Base-by-base conservation (phyloP, 2,113 vertebrate species). In the Pygoscelis adeliae region DNA sequence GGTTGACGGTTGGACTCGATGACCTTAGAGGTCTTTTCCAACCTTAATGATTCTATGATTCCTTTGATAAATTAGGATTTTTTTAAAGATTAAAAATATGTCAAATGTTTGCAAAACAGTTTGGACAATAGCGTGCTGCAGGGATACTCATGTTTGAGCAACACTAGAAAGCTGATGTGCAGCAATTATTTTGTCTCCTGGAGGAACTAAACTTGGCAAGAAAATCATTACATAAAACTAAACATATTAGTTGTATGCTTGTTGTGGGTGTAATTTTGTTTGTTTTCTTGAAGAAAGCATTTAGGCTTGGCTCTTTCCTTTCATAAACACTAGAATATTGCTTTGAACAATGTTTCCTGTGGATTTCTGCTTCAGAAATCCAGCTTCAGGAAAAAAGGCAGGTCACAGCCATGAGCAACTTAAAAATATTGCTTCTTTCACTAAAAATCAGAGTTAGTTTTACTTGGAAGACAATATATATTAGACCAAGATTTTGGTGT, bases 121-220 rank as follows among this genome's bases (percentile, higher is more conserved):
- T 85, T 90, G 79, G 56, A 88, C 21, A 79, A 40, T 55, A 88
- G 8, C 53, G 26, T 79, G 72, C 36, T 96, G 76, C 52, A 91
- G 90, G 58, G 85, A 59, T 96, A 83, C 66, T 94, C 15, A 4
- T 70, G 34, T 95, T 95, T 94, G 63, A 95, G 89, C 61, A 91
- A 61, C 58, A 82, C 49, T 70, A 86, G 61, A 94, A 91, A 78
- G 61, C 63, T 94, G n/a, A 94, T 86, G 76, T 93, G 21, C 36
- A 95, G 69, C 72, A 77, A 95, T 92, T 92, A 84, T 95, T 92
- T 90, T 92, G n/a, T 95, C 72, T 97, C 84, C 83, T 71, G 86
- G 15, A 87, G 55, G 53, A 96, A 73, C 5, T 50, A 38, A 81
- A 80, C 72, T 95, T 95, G 91, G 79, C 70, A 93, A 85, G 86